phyloP scores from a whole-genome alignment of 2,888 invertebrate genomes.

The Andricus curvator region DNA sequence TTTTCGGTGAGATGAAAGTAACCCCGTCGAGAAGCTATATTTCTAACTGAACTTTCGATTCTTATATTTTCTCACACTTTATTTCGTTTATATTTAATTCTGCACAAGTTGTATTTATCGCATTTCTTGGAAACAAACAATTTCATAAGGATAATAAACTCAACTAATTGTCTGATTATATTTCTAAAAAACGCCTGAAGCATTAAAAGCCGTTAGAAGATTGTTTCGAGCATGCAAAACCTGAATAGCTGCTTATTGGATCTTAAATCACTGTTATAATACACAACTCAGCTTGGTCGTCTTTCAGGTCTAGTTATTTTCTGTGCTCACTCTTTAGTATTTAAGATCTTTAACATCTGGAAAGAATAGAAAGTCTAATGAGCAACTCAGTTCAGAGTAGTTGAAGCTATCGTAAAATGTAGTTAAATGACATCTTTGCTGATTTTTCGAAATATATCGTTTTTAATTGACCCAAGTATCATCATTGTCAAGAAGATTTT shows the following conservation, averaged over 20 bases:
- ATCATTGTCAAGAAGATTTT: too few species aligned
- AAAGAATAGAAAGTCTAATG: slow-evolving; percentile 32
- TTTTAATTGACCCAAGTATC: too few species aligned
- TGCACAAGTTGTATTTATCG: not conserved
- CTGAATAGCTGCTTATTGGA: not conserved
- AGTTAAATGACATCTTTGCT: too few species aligned
- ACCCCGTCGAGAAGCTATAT: too few species aligned
- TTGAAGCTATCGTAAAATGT: too few species aligned
- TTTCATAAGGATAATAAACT: not conserved
- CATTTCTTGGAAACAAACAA: not conserved
- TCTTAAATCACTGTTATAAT: slow-evolving; percentile 10
- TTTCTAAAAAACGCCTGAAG: not conserved
- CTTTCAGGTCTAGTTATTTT: slow-evolving; percentile 29
- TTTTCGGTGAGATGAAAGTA: too few species aligned
- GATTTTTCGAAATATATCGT: too few species aligned
- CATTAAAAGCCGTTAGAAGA: not conserved
- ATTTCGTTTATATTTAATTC: too few species aligned
- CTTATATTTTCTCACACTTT: too few species aligned
- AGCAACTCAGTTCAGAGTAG: not conserved
- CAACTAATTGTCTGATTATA: slow-evolving; percentile 1
- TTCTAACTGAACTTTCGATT: too few species aligned
- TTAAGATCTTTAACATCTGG: slow-evolving; percentile 15
- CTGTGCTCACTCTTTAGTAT: not conserved
- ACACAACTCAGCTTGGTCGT: not conserved
- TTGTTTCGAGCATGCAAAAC: not conserved